Base-by-base conservation (phyloP, 92 coral and sea anemone species). In the Palythoa grandiflora region DNA sequence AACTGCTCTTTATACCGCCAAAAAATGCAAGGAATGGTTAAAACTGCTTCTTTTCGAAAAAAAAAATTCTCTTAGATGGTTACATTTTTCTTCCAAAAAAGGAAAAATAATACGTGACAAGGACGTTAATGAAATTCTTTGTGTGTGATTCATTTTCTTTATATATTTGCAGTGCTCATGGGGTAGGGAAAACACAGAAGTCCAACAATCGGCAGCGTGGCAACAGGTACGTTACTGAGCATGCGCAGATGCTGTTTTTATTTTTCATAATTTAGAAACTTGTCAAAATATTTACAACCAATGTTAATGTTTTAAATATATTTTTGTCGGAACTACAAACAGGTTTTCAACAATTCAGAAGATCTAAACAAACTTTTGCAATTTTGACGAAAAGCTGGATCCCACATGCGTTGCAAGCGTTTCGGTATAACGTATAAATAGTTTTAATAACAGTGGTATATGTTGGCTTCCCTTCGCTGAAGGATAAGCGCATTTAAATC, bases 401-500 rank as follows among this genome's bases (percentile, higher is more conserved):
- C 86, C 86, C 86, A 81, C 86, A 81, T 44, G 60, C 35, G 13
- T 6, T 66, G 63, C 60, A 44, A 13, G 9, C 39, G 13, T 13
- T 47, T 19, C 15, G 15, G 16, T 28, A 1, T 38, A 40, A 16
- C 3, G 38, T 88, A 89, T 93, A 93, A 89, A 78, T 65, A 87
- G 20, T 6, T 0, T n/a, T 6, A 7, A 2, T 5, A 2, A 3
- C 2, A 11, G 5, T 3, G 0, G 0, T 0, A 0, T 0, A 0
- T 0, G 0, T 0, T 44, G 96, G 96, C 96, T 94, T 94, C 93
- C 96, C 96, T 94, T 94, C 96, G 96, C 94, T 94, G 96, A 94
- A 94, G 96, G 96, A 83, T 50, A 94, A 94, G 96, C 94, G 96
- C 96, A 94, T 94, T 94, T 94, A 94, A 94, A 92, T 94, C 94